A percentile compares a stretch with the other conserved stretches of the same genome.
Evolutionary conservation across 2,797 vertebrate genomes (phyloP).

Genomic region (Karalla daura): DNA sequence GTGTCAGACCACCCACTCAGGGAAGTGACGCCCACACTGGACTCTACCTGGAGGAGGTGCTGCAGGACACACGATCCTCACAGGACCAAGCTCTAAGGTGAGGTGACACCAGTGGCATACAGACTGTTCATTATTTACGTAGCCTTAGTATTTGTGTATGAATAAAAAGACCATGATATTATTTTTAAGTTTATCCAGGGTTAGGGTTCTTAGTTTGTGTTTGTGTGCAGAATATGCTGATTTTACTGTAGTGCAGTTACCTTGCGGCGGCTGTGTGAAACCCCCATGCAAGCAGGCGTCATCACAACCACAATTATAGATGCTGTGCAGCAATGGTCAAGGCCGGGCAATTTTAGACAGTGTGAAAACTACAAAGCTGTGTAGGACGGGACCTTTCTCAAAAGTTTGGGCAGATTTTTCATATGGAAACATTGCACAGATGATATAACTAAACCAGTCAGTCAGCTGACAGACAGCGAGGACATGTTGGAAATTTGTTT

Average conservation of each 20-base stretch:
- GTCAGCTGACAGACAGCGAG: too few species aligned
- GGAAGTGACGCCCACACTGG: slow-evolving; percentile 45
- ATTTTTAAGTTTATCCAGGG: too few species aligned
- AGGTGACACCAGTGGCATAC: neutral
- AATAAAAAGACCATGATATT: too few species aligned
- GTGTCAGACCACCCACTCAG: slow-evolving; percentile 56
- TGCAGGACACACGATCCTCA: slow-evolving; percentile 53
- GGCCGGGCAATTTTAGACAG: too few species aligned
- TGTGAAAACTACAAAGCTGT: too few species aligned
- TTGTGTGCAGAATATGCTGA: neutral
- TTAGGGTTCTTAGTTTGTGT: neutral
- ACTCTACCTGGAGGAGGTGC: slow-evolving; percentile 65
- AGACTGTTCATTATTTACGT: neutral
- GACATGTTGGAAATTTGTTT: too few species aligned
- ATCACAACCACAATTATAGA: neutral
- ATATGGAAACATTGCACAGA: too few species aligned
- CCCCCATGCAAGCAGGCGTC: neutral
- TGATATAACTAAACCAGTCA: too few species aligned
- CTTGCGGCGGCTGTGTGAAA: neutral
- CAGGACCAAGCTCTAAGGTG: slow-evolving; percentile 67
- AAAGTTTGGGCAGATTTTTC: too few species aligned
- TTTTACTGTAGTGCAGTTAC: neutral
- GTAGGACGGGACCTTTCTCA: too few species aligned
- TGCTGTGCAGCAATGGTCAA: too few species aligned
- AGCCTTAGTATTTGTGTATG: too few species aligned